These are phyloP conservation scores for Stomatorhinus walkeri DNA, from an alignment of 2,797 vertebrate genomes.

Conservation along the genomic window DNA sequence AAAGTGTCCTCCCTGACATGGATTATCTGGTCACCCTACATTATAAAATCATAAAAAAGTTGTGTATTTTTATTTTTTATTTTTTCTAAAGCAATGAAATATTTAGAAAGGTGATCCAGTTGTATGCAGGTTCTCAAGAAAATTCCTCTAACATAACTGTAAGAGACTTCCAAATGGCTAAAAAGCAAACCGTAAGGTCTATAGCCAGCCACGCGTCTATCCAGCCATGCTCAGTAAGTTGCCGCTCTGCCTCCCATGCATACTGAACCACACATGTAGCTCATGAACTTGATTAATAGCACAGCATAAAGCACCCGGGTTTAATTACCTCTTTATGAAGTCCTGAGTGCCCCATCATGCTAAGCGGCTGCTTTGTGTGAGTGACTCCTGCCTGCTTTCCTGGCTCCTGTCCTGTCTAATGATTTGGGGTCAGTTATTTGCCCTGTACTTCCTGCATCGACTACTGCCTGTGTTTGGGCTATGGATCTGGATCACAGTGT, in stretches of 20 bases:
- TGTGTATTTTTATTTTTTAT: background rate
- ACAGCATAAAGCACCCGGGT: background rate
- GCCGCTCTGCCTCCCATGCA: background rate
- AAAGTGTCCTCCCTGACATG: background rate
- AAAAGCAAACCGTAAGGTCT: background rate
- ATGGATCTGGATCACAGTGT: background rate
- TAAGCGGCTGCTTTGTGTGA: background rate
- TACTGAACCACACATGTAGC: background rate
- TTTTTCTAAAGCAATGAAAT: background rate
- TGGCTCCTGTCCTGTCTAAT: background rate
- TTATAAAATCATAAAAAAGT: background rate
- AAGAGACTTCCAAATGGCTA: background rate
- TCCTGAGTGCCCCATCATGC: background rate
- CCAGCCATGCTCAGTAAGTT: background rate
- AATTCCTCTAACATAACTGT: background rate
- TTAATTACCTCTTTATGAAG: background rate
- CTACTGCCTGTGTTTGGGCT: background rate
- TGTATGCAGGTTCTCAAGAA: background rate
- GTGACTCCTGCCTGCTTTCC: background rate
- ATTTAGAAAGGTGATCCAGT: background rate
- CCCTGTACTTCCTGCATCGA: background rate
- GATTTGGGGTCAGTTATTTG: background rate
- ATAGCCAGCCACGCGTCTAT: background rate
- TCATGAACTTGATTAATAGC: background rate
- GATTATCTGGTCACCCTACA: background rate